Evolutionary conservation across 2,113 vertebrate genomes (phyloP).

Genomic region (Pelecanoides urinatrix): DNA sequence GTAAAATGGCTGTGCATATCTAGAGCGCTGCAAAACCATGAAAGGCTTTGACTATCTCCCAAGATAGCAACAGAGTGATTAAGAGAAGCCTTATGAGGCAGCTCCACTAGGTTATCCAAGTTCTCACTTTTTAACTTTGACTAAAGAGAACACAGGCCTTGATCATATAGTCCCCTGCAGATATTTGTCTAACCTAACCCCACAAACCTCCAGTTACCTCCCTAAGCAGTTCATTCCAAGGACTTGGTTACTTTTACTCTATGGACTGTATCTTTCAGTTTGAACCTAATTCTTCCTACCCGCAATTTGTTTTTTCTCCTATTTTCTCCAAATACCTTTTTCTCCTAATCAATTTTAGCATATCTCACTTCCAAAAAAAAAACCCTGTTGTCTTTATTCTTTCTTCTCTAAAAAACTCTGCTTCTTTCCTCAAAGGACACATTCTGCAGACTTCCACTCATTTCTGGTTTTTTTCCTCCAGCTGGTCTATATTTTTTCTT

Average conservation of each 20-base stretch:
- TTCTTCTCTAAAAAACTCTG: not conserved
- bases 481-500: not conserved
- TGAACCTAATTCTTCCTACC: not conserved
- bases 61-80: not conserved
- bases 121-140: not conserved
- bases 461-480: not conserved
- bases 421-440: not conserved
- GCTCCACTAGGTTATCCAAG: not conserved
- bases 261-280: not conserved
- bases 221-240: not conserved
- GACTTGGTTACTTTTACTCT: not conserved
- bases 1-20: not conserved
- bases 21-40: not conserved
- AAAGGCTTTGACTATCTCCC: not conserved
- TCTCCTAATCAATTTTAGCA: not conserved
- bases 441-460: not conserved
- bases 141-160: not conserved
- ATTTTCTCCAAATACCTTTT: not conserved
- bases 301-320: not conserved
- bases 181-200: not conserved
- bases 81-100: not conserved
- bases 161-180: not conserved
- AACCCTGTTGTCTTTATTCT: not conserved
- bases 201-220: not conserved
- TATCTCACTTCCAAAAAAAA: not conserved